Evolutionary conservation across 2,797 vertebrate genomes (phyloP).

Genomic region (Sebastes melanostomus): DNA sequence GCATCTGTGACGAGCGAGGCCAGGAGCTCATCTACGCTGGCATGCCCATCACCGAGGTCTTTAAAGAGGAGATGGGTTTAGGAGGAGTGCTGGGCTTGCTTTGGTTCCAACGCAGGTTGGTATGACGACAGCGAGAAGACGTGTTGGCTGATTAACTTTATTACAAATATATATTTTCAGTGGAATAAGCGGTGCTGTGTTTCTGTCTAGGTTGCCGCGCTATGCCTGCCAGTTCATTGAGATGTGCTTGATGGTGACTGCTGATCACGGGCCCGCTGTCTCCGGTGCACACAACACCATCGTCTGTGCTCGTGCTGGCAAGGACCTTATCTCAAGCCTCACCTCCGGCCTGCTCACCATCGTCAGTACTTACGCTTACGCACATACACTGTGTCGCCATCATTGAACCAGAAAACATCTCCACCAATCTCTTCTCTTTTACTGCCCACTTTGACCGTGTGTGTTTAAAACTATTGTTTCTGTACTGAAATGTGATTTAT

Average conservation of each 20-base stretch:
- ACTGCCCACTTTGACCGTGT: not conserved
- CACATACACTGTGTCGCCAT: not conserved
- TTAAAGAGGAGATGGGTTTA: slow-evolving; percentile 97
- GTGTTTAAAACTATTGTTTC: not conserved
- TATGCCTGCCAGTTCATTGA: slow-evolving; percentile 98
- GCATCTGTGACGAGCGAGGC: slow-evolving; percentile 98
- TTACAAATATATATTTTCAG: not conserved
- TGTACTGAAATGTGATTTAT: not conserved
- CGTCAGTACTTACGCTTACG: slow-evolving; percentile 75
- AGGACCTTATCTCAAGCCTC: slow-evolving; percentile 96
- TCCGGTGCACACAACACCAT: slow-evolving; percentile 99
- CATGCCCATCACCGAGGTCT: slow-evolving; percentile 99
- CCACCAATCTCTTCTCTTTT: not conserved
- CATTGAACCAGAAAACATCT: not conserved
- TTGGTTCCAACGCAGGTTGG: slow-evolving; percentile 95
- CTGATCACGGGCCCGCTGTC: slow-evolving; percentile 95
- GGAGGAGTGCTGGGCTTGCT: slow-evolving; percentile 97
- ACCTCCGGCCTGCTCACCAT: slow-evolving; percentile 98
- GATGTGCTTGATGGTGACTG: slow-evolving; percentile 99
- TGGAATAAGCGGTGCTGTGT: not conserved
- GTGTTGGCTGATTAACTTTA: not conserved
- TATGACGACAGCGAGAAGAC: not conserved
- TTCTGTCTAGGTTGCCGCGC: slow-evolving; percentile 86
- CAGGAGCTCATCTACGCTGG: slow-evolving; percentile 98
- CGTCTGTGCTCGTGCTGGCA: slow-evolving; percentile 96